Percentiles rank a stretch among this genome's conserved stretches.
phyloP scores from a whole-genome alignment of 2,888 invertebrate genomes.

The Brenthis hecate region DNA sequence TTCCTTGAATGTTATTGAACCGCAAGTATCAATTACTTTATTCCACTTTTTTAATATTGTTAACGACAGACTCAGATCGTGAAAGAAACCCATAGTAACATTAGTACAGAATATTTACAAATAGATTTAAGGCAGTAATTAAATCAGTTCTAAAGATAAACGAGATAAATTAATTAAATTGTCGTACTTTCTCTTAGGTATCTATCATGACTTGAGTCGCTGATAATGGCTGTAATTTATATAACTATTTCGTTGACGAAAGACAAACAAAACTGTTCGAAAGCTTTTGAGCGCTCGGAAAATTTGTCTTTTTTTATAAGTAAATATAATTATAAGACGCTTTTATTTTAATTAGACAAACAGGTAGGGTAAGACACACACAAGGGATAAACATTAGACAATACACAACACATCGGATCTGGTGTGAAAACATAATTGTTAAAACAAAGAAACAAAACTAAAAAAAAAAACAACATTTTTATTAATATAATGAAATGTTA shows the following conservation, averaged over 20 bases:
- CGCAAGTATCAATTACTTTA: slow-evolving; percentile 42
- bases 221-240: slow-evolving; percentile 54
- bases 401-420: slow-evolving; percentile 89
- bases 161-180: slow-evolving; percentile 2
- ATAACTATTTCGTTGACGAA: slow-evolving; percentile 58
- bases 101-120: background rate
- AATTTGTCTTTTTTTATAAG: slow-evolving; percentile 50
- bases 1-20: slow-evolving; percentile 41
- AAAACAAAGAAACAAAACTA: slow-evolving; percentile 56
- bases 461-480: slow-evolving; percentile 50
- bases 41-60: slow-evolving; percentile 19
- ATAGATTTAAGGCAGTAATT: slow-evolving; percentile 2
- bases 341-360: slow-evolving; percentile 77
- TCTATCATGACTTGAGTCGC: slow-evolving; percentile 74
- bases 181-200: slow-evolving; percentile 19
- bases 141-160: slow-evolving; percentile 5
- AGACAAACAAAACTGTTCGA: slow-evolving; percentile 79
- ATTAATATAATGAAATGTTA: slow-evolving; percentile 60
- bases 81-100: slow-evolving; percentile 56
- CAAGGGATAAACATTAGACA: slow-evolving; percentile 95
- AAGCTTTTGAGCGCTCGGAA: slow-evolving; percentile 73
- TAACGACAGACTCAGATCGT: slow-evolving; percentile 63
- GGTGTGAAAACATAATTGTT: slow-evolving; percentile 77
- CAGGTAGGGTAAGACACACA: slow-evolving; percentile 91
- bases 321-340: slow-evolving; percentile 62